Conservation (phyloP, 2,797 vertebrate genomes). For the Manis javanica region DNA sequence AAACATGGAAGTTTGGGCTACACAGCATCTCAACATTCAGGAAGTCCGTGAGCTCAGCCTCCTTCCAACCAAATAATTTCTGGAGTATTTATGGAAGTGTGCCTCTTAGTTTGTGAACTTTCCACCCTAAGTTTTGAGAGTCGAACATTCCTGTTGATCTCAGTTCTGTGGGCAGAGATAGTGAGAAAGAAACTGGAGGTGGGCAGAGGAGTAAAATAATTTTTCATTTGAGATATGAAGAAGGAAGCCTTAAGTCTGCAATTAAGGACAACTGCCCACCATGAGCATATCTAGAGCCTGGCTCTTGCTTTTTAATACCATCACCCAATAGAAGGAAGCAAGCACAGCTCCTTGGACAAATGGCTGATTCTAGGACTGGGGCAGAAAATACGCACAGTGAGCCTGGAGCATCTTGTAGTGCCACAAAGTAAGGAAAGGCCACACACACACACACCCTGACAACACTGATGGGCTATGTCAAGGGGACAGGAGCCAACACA, state of each 20-base stretch:
- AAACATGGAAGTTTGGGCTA: background rate
- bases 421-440: background rate
- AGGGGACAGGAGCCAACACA: background rate
- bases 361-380: background rate
- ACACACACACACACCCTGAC: background rate
- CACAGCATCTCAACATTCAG: background rate
- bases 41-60: background rate
- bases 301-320: constrained; percentile 25
- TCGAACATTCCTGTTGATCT: constrained; percentile 19
- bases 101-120: constrained; percentile 7
- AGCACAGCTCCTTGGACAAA: background rate
- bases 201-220: constrained; percentile 53
- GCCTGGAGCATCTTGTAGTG: background rate
- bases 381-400: background rate
- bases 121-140: constrained; percentile 16
- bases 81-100: background rate
- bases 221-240: constrained; percentile 47
- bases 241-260: constrained; percentile 57
- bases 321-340: constrained; percentile 11
- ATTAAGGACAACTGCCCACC: constrained; percentile 66
- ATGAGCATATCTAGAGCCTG: background rate
- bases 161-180: constrained; percentile 29
- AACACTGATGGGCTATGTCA: background rate
- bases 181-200: constrained; percentile 34
- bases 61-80: background rate